Conservation (phyloP, 2,888 invertebrate species). For the Drosophila macrothrix region DNA sequence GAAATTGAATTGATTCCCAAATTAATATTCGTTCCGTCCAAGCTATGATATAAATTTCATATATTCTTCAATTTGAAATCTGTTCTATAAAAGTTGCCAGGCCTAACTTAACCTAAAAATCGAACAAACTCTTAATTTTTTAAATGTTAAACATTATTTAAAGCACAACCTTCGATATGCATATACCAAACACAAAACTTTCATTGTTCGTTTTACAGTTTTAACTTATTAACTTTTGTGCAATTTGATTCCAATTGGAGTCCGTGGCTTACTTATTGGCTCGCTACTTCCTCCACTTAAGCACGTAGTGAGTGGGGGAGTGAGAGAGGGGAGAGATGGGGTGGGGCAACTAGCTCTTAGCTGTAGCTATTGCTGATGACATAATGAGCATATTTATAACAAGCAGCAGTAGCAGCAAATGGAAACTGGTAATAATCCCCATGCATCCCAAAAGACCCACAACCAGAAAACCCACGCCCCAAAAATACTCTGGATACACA, state of each 20-base stretch:
- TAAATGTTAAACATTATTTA: not conserved
- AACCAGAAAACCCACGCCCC: constrained; percentile 3
- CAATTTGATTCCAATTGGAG: not conserved
- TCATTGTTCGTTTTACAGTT: not conserved
- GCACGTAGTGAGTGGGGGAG: not conserved
- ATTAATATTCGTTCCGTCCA: no score
- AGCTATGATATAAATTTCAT: not conserved
- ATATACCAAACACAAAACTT: not conserved
- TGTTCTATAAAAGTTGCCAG: not conserved
- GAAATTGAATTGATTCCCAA: not conserved
- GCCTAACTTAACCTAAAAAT: not conserved
- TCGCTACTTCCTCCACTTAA: constrained; percentile 2
- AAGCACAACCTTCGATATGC: not conserved
- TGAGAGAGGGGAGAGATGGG: not conserved
- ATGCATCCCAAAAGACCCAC: constrained; percentile 14
- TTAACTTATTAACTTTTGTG: not conserved
- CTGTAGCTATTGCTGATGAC: constrained; percentile 48
- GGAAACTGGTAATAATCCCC: constrained; percentile 39
- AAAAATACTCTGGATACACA: not conserved
- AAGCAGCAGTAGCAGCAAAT: constrained; percentile 12
- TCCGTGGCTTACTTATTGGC: constrained; percentile 6
- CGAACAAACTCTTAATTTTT: not conserved
- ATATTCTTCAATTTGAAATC: not conserved
- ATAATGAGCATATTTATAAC: constrained; percentile 57
- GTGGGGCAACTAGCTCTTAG: not conserved